Conservation (phyloP, 2,888 invertebrate genomes). For the Synanthedon andrenaeformis region DNA sequence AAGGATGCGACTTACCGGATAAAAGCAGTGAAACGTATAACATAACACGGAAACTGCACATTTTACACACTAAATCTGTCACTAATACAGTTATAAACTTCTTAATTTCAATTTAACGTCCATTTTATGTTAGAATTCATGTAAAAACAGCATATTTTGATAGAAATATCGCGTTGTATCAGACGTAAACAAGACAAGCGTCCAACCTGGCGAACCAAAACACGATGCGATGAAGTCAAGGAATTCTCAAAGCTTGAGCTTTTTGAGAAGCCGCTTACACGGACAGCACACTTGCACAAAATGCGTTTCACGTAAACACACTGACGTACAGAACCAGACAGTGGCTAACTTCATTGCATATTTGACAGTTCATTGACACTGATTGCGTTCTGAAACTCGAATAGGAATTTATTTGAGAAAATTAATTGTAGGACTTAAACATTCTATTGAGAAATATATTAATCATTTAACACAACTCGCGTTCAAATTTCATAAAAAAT, state of each 20-base stretch:
- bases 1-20: constrained; percentile 59
- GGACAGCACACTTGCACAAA: constrained; percentile 31
- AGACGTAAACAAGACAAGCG: constrained; percentile 27
- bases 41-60: constrained; percentile 41
- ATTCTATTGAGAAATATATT: background rate
- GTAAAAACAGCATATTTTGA: constrained; percentile 17
- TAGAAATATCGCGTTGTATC: background rate
- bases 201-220: constrained; percentile 20
- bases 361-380: constrained; percentile 63
- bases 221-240: constrained; percentile 8
- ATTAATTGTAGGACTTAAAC: background rate
- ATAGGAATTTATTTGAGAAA: background rate
- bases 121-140: constrained; percentile 29
- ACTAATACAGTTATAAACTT: constrained; percentile 8
- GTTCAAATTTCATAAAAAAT: background rate
- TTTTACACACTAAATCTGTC: constrained; percentile 27
- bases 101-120: constrained; percentile 9
- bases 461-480: background rate
- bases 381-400: constrained; percentile 20
- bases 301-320: constrained; percentile 23
- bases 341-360: constrained; percentile 51
- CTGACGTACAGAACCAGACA: constrained; percentile 35
- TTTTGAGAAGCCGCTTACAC: constrained; percentile 30
- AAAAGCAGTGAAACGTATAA: constrained; percentile 41
- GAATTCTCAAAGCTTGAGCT: constrained; percentile 7